phyloP scores from a whole-genome alignment of 2,797 vertebrate genomes.

The Iguana delicatissima region DNA sequence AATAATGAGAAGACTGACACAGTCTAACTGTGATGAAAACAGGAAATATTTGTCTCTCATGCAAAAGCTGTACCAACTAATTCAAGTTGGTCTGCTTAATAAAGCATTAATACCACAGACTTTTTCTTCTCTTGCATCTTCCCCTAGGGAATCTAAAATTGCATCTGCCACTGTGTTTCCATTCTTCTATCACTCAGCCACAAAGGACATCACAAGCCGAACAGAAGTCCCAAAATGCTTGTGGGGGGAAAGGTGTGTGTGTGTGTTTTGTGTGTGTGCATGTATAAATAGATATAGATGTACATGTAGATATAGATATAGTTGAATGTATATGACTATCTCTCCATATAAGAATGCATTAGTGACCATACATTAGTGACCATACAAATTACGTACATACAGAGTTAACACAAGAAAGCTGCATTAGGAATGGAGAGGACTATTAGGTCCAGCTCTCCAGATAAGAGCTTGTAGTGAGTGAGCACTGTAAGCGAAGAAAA shows the following conservation, averaged over 20 bases:
- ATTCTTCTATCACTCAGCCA: conserved; percentile 52
- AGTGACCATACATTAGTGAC: conserved; percentile 67
- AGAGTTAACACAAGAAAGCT: conserved; percentile 67
- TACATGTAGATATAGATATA: background rate
- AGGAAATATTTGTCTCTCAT: background rate
- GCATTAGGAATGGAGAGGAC: conserved; percentile 68
- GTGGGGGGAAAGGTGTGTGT: too few relatives aligned
- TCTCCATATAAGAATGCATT: conserved; percentile 68
- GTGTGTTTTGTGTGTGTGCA: too few relatives aligned
- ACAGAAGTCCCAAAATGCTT: conserved; percentile 1
- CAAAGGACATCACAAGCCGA: background rate
- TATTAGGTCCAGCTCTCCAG: conserved; percentile 64
- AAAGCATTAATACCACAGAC: background rate
- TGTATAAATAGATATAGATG: too few relatives aligned
- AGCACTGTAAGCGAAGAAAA: conserved; percentile 62
- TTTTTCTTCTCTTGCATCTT: background rate
- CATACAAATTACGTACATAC: conserved; percentile 53
- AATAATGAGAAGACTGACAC: background rate
- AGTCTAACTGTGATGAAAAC: background rate
- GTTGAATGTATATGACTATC: too few relatives aligned
- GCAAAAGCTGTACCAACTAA: background rate
- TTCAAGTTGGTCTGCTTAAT: background rate
- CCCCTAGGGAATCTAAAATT: background rate
- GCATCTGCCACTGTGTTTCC: background rate
- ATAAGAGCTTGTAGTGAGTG: conserved; percentile 64